These are phyloP conservation scores for Sorex maritimensis DNA, from an alignment of 2,797 vertebrate genomes.

Conservation along the genomic window DNA sequence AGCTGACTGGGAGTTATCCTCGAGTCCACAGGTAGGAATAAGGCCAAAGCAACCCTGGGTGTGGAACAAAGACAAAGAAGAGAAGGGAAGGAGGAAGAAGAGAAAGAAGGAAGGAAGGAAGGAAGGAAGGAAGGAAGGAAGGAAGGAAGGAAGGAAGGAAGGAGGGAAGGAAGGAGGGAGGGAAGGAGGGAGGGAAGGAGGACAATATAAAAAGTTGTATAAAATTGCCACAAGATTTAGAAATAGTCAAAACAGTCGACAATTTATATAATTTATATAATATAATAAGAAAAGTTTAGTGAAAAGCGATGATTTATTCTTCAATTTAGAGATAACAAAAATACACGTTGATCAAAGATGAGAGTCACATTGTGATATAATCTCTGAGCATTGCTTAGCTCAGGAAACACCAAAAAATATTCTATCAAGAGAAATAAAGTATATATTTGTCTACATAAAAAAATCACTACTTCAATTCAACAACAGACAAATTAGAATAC, in stretches of 20 bases:
- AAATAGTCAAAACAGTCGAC: not conserved
- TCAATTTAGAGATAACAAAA: slow-evolving; percentile 17
- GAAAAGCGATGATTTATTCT: not conserved
- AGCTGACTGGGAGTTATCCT: no score
- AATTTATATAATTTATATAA: not conserved
- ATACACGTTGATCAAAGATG: not conserved
- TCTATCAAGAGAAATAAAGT: slow-evolving; percentile 23
- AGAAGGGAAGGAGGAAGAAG: no score
- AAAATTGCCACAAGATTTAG: slow-evolving; percentile 14
- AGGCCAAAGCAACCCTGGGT: no score
- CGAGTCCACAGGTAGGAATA: no score
- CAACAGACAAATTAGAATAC: not conserved
- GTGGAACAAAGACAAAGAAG: no score
- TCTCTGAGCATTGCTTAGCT: not conserved
- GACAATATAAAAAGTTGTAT: not conserved
- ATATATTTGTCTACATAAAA: not conserved
- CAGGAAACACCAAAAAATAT: not conserved
- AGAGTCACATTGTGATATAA: not conserved
- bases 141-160: no score
- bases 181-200: no score
- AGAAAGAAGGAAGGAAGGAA: not conserved
- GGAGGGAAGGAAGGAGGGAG: no score
- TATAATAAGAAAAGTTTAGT: not conserved
- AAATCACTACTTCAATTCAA: not conserved
- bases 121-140: not conserved